These are phyloP conservation scores for Gorsachius magnificus DNA, from an alignment of 2,797 vertebrate genomes.

Conservation along the genomic window DNA sequence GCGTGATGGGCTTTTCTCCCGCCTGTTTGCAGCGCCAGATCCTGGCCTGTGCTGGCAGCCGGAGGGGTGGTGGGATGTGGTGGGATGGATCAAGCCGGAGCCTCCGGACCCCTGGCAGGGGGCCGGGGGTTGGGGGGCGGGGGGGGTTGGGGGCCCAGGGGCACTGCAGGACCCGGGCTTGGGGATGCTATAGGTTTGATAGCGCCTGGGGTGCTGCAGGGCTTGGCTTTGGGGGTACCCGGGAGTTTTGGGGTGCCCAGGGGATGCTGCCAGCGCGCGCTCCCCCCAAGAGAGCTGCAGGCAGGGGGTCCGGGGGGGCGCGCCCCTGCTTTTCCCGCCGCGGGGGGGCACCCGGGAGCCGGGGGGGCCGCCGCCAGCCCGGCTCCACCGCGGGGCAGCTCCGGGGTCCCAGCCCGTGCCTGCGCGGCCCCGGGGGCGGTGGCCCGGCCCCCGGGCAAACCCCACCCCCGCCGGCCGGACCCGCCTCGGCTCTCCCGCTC, in stretches of 20 bases:
- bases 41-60: not conserved
- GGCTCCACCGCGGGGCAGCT: not conserved
- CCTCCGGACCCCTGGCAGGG: too few relatives aligned
- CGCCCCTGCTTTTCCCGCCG: too few relatives aligned
- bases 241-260: not conserved
- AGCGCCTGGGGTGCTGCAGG: not conserved
- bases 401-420: too few relatives aligned
- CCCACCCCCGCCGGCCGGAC: slow-evolving; percentile 7
- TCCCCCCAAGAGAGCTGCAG: too few relatives aligned
- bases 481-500: not conserved
- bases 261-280: not conserved
- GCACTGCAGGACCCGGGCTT: not conserved
- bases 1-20: not conserved
- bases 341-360: not conserved
- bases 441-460: not conserved
- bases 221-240: not conserved
- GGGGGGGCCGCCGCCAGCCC: not conserved
- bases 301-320: not conserved
- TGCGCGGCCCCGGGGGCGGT: not conserved
- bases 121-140: fast-evolving
- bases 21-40: not conserved
- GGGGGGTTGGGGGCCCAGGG: not conserved
- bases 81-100: not conserved
- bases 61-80: not conserved
- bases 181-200: too few relatives aligned